Base-by-base conservation (phyloP, 2,113 vertebrate species). In the Anser brachyrhynchus region DNA sequence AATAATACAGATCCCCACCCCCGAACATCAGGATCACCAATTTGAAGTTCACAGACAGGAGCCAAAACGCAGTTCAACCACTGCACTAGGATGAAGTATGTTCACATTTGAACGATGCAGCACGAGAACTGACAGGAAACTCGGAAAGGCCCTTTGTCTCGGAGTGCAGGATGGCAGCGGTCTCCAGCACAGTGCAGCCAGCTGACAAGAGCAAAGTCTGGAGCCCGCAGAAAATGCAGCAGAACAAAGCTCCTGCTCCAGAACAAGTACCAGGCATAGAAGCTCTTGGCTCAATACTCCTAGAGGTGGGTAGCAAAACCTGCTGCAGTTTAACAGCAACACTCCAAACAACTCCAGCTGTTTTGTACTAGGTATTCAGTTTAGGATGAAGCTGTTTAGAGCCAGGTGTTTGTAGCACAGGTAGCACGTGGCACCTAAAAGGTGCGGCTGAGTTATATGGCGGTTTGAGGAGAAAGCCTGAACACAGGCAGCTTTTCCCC, bases 161-260 rank as follows among this genome's bases (percentile, higher is more conserved):
- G 16, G 90, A 91, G 64, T 41, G 62, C 64, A 83, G 52, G 64
- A 83, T 33, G 66, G 79, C 87, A 95, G 80, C 2, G 0, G 43
- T 73, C 85, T 83, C 87, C 79, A 83, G 57, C 43, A 90, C 70
- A 87, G 76, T 39, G 90, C 70, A 74, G 73, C 78, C 65, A 86
- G 52, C 70, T 69, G 80, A 91, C 76, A 90, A 70, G 79, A 92
- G 66, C 46, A 69, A 46, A 73, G 23, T 13, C 74, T 55, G 44
- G 77, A 71, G 85, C 43, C 31, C 2, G 8, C 54, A 70, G 70
- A 75, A 89, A 90, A 87, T 0, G 3, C 20, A 49, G 35, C 28
- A 0, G 17, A 84, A 90, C 33, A 75, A 84, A 95, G n/a, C 61
- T 78, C 65, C 83, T 74, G 39, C 74, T 88, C 54, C 80, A 58